phyloP scores from a whole-genome alignment of 2,797 vertebrate genomes.

The Etheostoma nigrum region DNA sequence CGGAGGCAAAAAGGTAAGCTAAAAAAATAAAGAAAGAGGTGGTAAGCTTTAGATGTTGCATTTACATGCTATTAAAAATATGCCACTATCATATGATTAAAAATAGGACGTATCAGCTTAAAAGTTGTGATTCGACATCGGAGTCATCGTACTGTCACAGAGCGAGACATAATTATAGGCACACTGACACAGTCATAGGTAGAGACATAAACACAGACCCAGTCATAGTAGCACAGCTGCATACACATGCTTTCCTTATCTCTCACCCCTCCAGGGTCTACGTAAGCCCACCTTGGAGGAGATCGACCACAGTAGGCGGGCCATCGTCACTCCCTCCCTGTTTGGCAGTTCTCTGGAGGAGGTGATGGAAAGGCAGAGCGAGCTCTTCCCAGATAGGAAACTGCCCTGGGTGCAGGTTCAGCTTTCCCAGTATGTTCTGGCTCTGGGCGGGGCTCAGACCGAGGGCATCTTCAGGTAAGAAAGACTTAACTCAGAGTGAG shows the following conservation, averaged over 20 bases:
- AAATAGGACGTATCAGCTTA: conserved; percentile 17
- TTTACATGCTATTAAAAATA: not conserved
- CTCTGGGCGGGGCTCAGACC: conserved; percentile 90
- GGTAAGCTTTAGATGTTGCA: not conserved
- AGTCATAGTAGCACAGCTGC: conserved; percentile 67
- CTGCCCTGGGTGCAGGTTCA: conserved; percentile 95
- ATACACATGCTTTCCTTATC: conserved; percentile 10
- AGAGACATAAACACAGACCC: conserved; percentile 62
- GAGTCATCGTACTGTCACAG: conserved; percentile 57
- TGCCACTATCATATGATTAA: conserved; percentile 15
- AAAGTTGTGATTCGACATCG: conserved; percentile 25
- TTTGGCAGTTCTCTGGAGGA: conserved; percentile 94
- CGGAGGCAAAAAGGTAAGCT: conserved; percentile 92
- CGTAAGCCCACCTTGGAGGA: conserved; percentile 93
- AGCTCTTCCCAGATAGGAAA: conserved; percentile 89
- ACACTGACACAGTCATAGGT: conserved; percentile 53
- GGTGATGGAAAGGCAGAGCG: conserved; percentile 91
- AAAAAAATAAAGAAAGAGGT: not conserved
- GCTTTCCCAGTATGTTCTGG: conserved; percentile 92
- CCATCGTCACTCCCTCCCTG: conserved; percentile 91
- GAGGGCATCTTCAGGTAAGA: conserved; percentile 95
- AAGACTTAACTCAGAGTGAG: conserved; percentile 9
- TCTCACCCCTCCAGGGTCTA: conserved; percentile 84
- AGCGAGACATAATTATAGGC: conserved; percentile 71
- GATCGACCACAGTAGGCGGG: conserved; percentile 89